Base-by-base conservation (phyloP, 2,888 invertebrate genomes). In the Ligdia adustata region DNA sequence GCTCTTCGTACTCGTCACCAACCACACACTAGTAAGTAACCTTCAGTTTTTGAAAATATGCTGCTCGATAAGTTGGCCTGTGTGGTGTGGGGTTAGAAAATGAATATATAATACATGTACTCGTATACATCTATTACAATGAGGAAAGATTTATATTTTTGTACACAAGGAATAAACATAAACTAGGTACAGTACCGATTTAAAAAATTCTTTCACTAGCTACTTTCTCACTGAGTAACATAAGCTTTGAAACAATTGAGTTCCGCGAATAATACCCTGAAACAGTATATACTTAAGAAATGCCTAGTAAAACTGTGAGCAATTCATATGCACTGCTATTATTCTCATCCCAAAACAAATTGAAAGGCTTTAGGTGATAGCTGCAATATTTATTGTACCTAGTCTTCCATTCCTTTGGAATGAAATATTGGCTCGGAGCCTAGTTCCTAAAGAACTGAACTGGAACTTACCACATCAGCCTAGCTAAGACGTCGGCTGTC, bases 11-110 rank as follows among this genome's bases (percentile, higher is more conserved):
- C 92, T 96, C 69, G 96, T 96, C 82, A 95, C 96, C 65, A 96
- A 96, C 90, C 96, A 96, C 78, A 96, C 96, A 56, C 91, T 96
- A 87, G 95, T 95, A 76, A 93, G 94, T 91, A 26, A n/a, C 2
- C 3, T 5, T 13, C 12, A 40, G 9, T 9, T 1, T 7, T n/a
- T n/a, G n/a, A n/a, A n/a, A n/a, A n/a, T n/a, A n/a, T n/a, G n/a
- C n/a, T n/a, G n/a, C n/a, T n/a, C n/a, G n/a, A n/a, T n/a, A n/a
- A n/a, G n/a, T n/a, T n/a, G n/a, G n/a, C n/a, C n/a, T n/a, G n/a
- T n/a, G n/a, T n/a, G n/a, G n/a, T n/a, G n/a, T n/a, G n/a, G n/a
- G n/a, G n/a, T n/a, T n/a, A n/a, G n/a, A n/a, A n/a, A n/a, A n/a
- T n/a, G n/a, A n/a, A n/a, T n/a, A n/a, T n/a, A n/a, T n/a, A n/a